A percentile compares a stretch with the other conserved stretches of the same genome.
phyloP scores from a whole-genome alignment of 2,797 vertebrate species.

The Rhinoraja longicauda region DNA sequence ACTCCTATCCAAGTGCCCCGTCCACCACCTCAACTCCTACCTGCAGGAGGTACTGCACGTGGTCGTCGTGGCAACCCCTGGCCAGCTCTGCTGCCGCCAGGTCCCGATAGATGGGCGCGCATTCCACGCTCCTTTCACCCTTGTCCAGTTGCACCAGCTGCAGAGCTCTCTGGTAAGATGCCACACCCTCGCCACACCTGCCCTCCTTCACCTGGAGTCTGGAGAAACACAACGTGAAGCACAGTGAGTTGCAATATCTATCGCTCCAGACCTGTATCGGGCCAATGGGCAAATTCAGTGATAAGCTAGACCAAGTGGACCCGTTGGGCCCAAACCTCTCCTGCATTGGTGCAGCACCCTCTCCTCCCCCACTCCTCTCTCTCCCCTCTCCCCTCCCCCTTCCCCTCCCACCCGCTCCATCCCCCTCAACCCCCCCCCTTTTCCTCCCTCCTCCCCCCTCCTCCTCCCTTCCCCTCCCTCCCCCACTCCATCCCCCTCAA shows the following conservation, averaged over 20 bases:
- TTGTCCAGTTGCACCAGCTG: conserved; percentile 47
- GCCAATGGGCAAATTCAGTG: background rate
- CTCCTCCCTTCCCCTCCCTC: no score
- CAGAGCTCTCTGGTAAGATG: conserved; percentile 57
- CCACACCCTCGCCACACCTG: conserved; percentile 53
- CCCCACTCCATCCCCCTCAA: no score
- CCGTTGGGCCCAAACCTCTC: no score
- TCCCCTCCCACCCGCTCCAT: no score
- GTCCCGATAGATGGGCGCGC: conserved; percentile 53
- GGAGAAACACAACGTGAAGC: conserved; percentile 40
- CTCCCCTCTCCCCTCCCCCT: no score
- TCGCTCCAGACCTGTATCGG: conserved; percentile 26
- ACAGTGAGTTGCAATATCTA: conserved; percentile 22
- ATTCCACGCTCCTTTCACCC: conserved; percentile 46
- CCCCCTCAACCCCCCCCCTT: no score
- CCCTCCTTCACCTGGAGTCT: conserved; percentile 60
- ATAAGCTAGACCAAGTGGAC: no score
- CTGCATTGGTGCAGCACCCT: no score
- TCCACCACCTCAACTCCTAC: conserved; percentile 41
- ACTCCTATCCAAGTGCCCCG: background rate
- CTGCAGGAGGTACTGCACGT: conserved; percentile 56
- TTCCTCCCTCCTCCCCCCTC: no score
- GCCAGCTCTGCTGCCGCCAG: conserved; percentile 58
- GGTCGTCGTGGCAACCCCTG: conserved; percentile 48
- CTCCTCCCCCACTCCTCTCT: no score